phyloP scores from a whole-genome alignment of 1,140 invertebrate genomes.

The Caenorhabditis briggsae region DNA sequence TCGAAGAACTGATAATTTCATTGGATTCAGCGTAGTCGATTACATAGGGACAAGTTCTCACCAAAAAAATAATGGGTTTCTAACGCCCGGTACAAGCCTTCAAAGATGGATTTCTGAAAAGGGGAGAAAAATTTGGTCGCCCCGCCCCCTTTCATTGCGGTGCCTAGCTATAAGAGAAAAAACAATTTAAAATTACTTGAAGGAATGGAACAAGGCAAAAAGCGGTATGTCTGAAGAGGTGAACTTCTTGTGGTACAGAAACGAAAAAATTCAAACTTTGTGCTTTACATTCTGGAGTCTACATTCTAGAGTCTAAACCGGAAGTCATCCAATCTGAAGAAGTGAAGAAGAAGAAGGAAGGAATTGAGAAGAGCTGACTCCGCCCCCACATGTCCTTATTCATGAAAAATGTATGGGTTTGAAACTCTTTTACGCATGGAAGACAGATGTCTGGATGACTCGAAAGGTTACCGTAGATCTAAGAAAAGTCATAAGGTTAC shows the following conservation, averaged over 20 bases:
- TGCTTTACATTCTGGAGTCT: background rate
- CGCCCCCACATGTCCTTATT: slow-evolving; percentile 10
- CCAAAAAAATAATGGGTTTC: no score
- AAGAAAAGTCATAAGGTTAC: background rate
- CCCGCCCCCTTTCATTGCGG: no score
- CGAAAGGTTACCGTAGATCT: background rate
- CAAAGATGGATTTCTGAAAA: no score
- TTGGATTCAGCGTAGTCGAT: no score
- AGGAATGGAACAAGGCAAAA: background rate
- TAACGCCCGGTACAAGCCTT: no score
- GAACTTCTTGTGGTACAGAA: background rate
- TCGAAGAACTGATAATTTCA: no score
- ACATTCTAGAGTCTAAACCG: background rate
- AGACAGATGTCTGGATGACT: background rate
- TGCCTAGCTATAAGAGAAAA: background rate
- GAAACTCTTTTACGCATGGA: slow-evolving; percentile 5
- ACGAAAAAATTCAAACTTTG: slow-evolving; percentile 17
- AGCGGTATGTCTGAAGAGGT: background rate
- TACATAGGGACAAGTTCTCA: no score
- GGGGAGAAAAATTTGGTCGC: no score
- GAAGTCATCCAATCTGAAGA: background rate
- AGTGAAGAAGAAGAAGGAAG: background rate
- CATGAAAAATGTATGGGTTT: slow-evolving; percentile 34
- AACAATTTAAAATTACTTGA: background rate
- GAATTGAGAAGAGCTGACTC: slow-evolving; percentile 22